Conservation (phyloP, 2,888 invertebrate genomes). For the Hoplodrina ambigua region DNA sequence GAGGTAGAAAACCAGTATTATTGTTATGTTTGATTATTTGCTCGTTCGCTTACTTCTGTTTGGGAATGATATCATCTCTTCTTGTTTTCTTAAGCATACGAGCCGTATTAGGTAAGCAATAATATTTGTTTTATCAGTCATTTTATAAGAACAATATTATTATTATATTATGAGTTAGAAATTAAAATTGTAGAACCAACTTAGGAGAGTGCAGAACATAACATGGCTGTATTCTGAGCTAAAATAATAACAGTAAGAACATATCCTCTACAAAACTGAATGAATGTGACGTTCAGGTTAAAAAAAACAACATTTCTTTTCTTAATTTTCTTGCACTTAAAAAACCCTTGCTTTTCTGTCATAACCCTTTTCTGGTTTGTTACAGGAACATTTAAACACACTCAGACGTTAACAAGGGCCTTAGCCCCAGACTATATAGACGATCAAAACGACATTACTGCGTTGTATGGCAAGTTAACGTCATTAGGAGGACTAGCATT, state of each 20-base stretch:
- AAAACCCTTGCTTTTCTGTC: background rate
- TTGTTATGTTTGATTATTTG: slow-evolving; percentile 81
- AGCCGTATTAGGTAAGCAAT: slow-evolving; percentile 84
- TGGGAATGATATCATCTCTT: slow-evolving; percentile 87
- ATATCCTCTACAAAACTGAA: background rate
- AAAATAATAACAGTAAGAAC: background rate
- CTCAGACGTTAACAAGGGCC: slow-evolving; percentile 91
- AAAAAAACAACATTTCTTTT: background rate
- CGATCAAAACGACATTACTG: slow-evolving; percentile 78
- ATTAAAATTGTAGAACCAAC: background rate
- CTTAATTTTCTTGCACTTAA: background rate
- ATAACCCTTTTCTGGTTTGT: slow-evolving; percentile 15
- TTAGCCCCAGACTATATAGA: slow-evolving; percentile 88
- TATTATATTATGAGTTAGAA: background rate
- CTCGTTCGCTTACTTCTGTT: slow-evolving; percentile 82
- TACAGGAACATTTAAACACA: slow-evolving; percentile 92
- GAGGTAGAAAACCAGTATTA: slow-evolving; percentile 87
- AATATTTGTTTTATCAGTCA: background rate
- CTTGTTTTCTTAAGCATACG: slow-evolving; percentile 81
- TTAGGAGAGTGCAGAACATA: background rate
- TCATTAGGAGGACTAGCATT: slow-evolving; percentile 91
- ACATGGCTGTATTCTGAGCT: background rate
- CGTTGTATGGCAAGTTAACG: slow-evolving; percentile 89
- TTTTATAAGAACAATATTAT: too few relatives aligned
- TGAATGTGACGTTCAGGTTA: background rate